Conservation (phyloP, 2,113 vertebrate species). For the Glaucomys volans region DNA sequence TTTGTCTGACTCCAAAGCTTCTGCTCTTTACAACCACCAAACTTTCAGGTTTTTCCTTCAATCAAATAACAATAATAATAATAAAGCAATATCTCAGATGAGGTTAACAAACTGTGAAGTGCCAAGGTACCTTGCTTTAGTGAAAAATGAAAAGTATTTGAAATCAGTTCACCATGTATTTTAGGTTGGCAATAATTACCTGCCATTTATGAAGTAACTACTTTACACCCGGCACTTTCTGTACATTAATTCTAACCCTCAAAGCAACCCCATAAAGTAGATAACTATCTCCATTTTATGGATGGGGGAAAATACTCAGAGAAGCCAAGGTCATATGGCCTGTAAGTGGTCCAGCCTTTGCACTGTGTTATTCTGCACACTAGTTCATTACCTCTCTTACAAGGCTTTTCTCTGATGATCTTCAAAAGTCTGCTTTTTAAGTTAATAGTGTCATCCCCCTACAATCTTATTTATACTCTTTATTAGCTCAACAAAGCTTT, state of each 20-base stretch:
- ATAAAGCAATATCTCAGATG: constrained; percentile 36
- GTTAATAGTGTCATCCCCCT: not conserved
- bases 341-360: not conserved
- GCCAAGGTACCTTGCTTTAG: not conserved
- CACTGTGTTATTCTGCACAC: not conserved
- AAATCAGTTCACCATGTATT: constrained; percentile 48
- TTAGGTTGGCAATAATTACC: constrained; percentile 48
- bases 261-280: constrained; percentile 24
- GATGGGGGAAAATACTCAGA: not conserved
- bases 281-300: constrained; percentile 35
- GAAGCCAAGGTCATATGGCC: not conserved
- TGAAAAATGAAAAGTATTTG: constrained; percentile 1
- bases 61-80: not conserved
- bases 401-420: constrained; percentile 2
- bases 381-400: not conserved
- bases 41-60: not conserved
- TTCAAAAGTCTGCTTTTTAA: constrained; percentile 36
- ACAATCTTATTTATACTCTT: constrained; percentile 64
- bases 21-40: not conserved
- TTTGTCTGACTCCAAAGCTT: not conserved
- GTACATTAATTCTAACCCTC: constrained; percentile 29
- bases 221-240: not conserved
- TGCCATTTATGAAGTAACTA: constrained; percentile 44
- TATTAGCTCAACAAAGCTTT: constrained; percentile 70
- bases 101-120: constrained; percentile 45